These are phyloP conservation scores for Agriotes lineatus DNA, from an alignment of 2,888 invertebrate genomes.

Conservation along the genomic window DNA sequence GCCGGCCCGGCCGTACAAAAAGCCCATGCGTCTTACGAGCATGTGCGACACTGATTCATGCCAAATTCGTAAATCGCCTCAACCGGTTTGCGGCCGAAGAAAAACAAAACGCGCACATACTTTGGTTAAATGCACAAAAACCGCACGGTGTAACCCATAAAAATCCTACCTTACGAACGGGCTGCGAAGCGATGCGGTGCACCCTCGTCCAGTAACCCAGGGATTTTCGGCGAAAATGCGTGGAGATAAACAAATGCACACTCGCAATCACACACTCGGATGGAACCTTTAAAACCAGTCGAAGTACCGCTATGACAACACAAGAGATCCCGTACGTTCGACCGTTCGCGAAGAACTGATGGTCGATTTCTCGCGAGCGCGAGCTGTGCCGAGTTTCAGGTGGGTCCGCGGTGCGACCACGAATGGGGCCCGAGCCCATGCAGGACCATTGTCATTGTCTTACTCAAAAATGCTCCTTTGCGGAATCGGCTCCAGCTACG, in stretches of 20 bases:
- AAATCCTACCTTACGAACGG: slow-evolving; percentile 9
- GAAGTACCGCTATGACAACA: slow-evolving; percentile 57
- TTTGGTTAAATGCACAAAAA: not conserved
- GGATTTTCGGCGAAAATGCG: not conserved
- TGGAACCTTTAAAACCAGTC: slow-evolving; percentile 51
- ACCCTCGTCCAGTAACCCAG: not conserved
- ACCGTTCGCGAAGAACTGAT: slow-evolving; percentile 57
- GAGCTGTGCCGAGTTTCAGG: slow-evolving; percentile 39
- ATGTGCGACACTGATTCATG: slow-evolving; percentile 14
- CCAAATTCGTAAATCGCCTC: slow-evolving; percentile 10
- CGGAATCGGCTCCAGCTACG: too few relatives aligned
- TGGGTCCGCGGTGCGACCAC: slow-evolving; percentile 41
- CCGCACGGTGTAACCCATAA: not conserved
- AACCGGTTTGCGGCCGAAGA: slow-evolving; percentile 1
- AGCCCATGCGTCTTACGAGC: not conserved
- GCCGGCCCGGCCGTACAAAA: not conserved
- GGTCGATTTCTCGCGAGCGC: slow-evolving; percentile 49
- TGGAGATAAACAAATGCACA: slow-evolving; percentile 19
- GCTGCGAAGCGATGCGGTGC: not conserved
- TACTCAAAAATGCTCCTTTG: too few relatives aligned
- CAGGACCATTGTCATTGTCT: too few relatives aligned
- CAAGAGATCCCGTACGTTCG: slow-evolving; percentile 55
- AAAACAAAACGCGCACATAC: slow-evolving; percentile 5
- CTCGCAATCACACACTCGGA: slow-evolving; percentile 43
- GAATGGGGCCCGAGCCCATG: slow-evolving; percentile 35